Conservation (phyloP, 1,140 invertebrate species). For the Cepaea nemoralis region DNA sequence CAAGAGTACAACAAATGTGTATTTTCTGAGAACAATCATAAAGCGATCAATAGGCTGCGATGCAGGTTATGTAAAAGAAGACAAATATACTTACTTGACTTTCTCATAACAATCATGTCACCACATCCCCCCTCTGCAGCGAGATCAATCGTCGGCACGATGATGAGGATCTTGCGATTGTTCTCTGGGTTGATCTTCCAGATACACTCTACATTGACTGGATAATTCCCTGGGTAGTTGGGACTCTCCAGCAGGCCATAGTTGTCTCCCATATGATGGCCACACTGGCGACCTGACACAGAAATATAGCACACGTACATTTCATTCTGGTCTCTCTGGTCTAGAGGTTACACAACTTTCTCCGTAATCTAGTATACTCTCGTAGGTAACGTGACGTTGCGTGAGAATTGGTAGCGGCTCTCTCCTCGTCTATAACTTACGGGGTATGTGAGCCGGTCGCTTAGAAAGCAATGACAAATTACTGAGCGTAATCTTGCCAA, state of each 20-base stretch:
- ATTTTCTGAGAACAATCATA: too few relatives aligned
- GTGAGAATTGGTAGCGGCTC: too few relatives aligned
- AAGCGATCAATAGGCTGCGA: conserved; percentile 42
- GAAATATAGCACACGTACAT: conserved; percentile 58
- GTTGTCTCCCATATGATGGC: conserved; percentile 59
- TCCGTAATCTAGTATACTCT: too few relatives aligned
- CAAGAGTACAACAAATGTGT: too few relatives aligned
- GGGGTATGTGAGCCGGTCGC: too few relatives aligned
- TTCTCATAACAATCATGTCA: conserved; percentile 69
- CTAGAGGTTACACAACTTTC: too few relatives aligned
- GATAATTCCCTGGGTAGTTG: conserved; percentile 71
- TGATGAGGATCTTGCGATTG: conserved; percentile 69
- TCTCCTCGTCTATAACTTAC: too few relatives aligned
- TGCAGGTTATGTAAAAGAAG: conserved; percentile 41
- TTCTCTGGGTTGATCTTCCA: conserved; percentile 71
- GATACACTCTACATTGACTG: conserved; percentile 68
- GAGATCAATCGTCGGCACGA: conserved; percentile 69
- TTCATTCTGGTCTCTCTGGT: too few relatives aligned
- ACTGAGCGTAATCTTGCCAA: too few relatives aligned
- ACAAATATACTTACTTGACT: conserved; percentile 62
- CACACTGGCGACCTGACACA: conserved; percentile 61
- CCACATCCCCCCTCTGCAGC: conserved; percentile 63
- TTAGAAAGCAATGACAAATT: too few relatives aligned
- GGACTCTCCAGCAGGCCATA: conserved; percentile 70
- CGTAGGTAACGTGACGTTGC: too few relatives aligned